Evolutionary conservation across 2,888 invertebrate genomes (phyloP).

Genomic region (Cerceris rybyensis): DNA sequence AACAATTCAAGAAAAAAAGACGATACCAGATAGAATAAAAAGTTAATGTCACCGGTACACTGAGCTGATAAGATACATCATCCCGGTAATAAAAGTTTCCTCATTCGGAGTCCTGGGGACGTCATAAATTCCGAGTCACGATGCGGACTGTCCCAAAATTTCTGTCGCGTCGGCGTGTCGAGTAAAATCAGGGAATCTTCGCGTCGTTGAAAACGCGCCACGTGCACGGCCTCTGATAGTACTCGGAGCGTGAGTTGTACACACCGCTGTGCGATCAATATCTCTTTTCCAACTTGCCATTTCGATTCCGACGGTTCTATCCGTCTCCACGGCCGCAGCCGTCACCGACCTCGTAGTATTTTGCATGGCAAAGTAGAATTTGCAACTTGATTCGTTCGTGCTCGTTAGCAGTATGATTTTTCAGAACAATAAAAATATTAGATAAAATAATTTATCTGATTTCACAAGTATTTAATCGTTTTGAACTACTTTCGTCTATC

Average conservation of each 20-base stretch:
- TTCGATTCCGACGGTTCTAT: constrained; percentile 71
- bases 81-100: not conserved
- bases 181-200: constrained; percentile 33
- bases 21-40: not conserved
- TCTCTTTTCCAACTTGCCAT: constrained; percentile 76
- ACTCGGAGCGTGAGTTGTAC: constrained; percentile 42
- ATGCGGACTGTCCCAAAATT: not conserved
- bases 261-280: constrained; percentile 71
- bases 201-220: constrained; percentile 45
- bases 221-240: constrained; percentile 40
- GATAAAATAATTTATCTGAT: too few relatives aligned
- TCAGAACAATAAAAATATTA: too few relatives aligned
- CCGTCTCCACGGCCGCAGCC: constrained; percentile 35
- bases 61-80: not conserved
- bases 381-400: constrained; percentile 9
- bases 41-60: not conserved
- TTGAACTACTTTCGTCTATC: too few relatives aligned
- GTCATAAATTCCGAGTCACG: not conserved
- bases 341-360: constrained; percentile 11
- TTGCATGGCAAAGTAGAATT: constrained; percentile 15
- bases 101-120: not conserved
- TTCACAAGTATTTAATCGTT: too few relatives aligned
- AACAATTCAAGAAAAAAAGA: too few relatives aligned
- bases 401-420: too few relatives aligned
- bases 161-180: constrained; percentile 11